Evolutionary conservation across 2,113 vertebrate genomes (phyloP).

Genomic region (Willisornis vidua): DNA sequence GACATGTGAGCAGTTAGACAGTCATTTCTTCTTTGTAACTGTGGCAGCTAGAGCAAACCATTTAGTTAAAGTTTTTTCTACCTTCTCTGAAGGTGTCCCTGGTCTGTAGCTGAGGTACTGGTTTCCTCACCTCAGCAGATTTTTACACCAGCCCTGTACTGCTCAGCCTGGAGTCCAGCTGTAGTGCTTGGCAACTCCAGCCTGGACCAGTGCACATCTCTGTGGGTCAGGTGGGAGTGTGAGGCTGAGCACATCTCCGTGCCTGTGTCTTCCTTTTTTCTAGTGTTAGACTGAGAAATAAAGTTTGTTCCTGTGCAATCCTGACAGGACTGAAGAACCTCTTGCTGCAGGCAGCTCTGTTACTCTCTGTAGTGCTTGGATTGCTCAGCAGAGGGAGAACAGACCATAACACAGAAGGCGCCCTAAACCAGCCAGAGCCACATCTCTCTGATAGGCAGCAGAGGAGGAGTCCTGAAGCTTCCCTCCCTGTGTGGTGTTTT

Average conservation of each 20-base stretch:
- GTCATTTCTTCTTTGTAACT: not conserved
- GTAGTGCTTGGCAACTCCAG: fast-evolving
- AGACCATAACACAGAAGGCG: not conserved
- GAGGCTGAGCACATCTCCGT: not conserved
- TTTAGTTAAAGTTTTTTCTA: not conserved
- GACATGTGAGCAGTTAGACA: not conserved
- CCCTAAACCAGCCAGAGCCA: not conserved
- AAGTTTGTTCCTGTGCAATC: not conserved
- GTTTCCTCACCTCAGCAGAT: fast-evolving
- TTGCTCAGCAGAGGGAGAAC: constrained; percentile 62
- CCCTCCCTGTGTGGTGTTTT: not conserved
- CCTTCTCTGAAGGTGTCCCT: not conserved
- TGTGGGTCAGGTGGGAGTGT: fast-evolving
- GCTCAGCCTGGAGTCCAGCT: fast-evolving
- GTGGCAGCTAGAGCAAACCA: not conserved
- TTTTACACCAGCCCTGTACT: not conserved
- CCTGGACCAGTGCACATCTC: not conserved
- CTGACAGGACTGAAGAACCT: not conserved
- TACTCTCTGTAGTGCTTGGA: constrained; percentile 54
- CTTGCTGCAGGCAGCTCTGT: constrained; percentile 2
- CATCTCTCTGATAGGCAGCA: not conserved
- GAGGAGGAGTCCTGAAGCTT: not conserved
- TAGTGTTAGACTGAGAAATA: not conserved
- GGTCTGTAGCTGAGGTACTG: not conserved
- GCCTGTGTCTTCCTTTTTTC: not conserved